Percentiles rank a stretch among this genome's conserved stretches.
phyloP scores from a whole-genome alignment of 2,797 vertebrate species.

The Syngnathus rostellatus region DNA sequence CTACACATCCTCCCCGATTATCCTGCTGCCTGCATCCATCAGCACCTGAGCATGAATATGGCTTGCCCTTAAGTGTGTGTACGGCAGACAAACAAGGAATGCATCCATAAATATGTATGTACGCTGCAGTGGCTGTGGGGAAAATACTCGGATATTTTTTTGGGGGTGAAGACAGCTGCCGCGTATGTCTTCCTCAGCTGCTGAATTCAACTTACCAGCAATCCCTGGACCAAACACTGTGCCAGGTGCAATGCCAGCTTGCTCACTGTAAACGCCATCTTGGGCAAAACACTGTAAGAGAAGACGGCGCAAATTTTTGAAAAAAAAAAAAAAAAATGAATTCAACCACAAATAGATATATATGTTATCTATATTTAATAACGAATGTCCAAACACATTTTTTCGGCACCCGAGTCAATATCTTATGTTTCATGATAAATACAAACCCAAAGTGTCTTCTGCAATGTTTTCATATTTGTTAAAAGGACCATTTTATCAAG shows the following conservation, averaged over 20 bases:
- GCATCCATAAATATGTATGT: constrained; percentile 1
- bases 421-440: no score
- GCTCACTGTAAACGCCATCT: constrained; percentile 76
- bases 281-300: constrained; percentile 75
- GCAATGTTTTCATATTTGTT: no score
- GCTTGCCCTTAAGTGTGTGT: constrained; percentile 30
- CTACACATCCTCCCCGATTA: constrained; percentile 52
- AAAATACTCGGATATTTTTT: neutral
- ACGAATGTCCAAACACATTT: no score
- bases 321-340: neutral
- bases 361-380: no score
- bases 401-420: no score
- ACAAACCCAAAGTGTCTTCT: no score
- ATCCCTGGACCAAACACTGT: constrained; percentile 81
- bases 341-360: neutral
- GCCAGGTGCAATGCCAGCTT: constrained; percentile 73
- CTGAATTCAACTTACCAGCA: constrained; percentile 66
- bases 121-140: constrained; percentile 1
- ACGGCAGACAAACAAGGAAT: neutral
- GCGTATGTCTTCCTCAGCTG: neutral
- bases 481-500: no score
- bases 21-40: constrained; percentile 39
- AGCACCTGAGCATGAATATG: constrained; percentile 44
- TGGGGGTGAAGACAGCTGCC: constrained; percentile 4
- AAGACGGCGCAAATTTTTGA: constrained; percentile 14